Percentiles rank a stretch among this genome's conserved stretches.
Evolutionary conservation across 2,888 invertebrate species (phyloP).

Genomic region (Onthophagus sagittarius): DNA sequence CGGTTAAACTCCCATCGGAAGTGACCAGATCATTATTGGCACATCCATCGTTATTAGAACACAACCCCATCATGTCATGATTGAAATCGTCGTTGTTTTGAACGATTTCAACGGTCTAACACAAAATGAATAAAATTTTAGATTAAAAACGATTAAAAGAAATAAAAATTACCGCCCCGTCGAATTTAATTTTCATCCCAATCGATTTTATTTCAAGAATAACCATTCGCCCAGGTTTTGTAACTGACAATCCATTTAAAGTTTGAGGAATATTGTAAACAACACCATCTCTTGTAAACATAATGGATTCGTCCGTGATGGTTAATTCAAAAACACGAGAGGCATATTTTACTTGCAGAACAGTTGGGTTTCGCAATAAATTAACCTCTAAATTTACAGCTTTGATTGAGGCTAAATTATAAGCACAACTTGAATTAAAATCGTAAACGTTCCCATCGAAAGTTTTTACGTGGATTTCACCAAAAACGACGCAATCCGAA

Average conservation of each 20-base stretch:
- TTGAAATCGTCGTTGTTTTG: neutral
- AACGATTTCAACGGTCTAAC: neutral
- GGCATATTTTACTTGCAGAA: neutral
- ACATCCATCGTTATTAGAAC: neutral
- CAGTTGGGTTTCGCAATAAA: neutral
- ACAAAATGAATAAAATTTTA: neutral
- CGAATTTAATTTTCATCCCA: neutral
- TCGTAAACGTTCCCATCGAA: neutral
- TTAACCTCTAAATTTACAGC: neutral
- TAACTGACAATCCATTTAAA: neutral
- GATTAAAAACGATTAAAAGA: neutral
- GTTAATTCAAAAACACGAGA: neutral
- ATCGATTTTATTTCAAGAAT: neutral
- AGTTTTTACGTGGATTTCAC: neutral
- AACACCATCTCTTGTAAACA: neutral
- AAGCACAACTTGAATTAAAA: neutral
- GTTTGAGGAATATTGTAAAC: neutral
- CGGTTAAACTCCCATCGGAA: neutral
- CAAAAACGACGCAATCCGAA: neutral
- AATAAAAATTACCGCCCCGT: neutral
- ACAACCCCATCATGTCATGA: neutral
- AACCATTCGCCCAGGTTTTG: neutral
- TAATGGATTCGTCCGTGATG: neutral
- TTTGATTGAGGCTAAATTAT: neutral
- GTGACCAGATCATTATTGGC: neutral